Conservation (phyloP, 1,140 invertebrate species). For the Stegodyphus dumicola region DNA sequence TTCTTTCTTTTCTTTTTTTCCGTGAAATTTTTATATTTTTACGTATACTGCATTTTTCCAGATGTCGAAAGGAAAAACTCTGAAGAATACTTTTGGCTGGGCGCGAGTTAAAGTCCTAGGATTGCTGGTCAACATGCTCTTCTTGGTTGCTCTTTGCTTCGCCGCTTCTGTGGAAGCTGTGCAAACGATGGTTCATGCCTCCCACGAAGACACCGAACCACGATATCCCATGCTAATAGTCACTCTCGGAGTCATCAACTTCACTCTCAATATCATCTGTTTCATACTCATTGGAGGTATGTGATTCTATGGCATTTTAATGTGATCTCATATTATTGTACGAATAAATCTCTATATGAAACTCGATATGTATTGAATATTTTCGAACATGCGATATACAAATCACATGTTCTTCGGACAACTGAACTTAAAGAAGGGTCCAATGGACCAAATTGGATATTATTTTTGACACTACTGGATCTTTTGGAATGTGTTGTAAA, state of each 20-base stretch:
- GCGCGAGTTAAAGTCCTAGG: slow-evolving; percentile 86
- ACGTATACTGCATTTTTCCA: slow-evolving; percentile 68
- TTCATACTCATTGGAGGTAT: slow-evolving; percentile 80
- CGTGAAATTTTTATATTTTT: not conserved
- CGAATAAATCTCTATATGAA: too few species aligned
- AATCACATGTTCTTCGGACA: not conserved
- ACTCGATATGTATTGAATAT: not conserved
- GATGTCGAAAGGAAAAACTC: slow-evolving; percentile 89
- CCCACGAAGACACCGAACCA: slow-evolving; percentile 80
- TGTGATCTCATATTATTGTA: too few species aligned
- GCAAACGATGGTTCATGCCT: slow-evolving; percentile 73
- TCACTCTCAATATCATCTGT: slow-evolving; percentile 78
- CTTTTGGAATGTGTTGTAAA: too few species aligned
- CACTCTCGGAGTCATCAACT: slow-evolving; percentile 75
- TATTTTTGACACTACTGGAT: too few species aligned
- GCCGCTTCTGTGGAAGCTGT: slow-evolving; percentile 83
- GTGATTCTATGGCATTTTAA: not conserved
- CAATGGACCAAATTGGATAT: too few species aligned
- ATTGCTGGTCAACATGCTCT: slow-evolving; percentile 83
- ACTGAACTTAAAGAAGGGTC: too few species aligned
- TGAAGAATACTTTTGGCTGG: slow-evolving; percentile 92
- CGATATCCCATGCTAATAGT: slow-evolving; percentile 80
- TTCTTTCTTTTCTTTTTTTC: too few species aligned
- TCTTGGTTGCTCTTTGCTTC: slow-evolving; percentile 85
- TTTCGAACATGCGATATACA: not conserved